phyloP scores from a whole-genome alignment of 2,888 invertebrate genomes.

The Meiosimyza decipiens region DNA sequence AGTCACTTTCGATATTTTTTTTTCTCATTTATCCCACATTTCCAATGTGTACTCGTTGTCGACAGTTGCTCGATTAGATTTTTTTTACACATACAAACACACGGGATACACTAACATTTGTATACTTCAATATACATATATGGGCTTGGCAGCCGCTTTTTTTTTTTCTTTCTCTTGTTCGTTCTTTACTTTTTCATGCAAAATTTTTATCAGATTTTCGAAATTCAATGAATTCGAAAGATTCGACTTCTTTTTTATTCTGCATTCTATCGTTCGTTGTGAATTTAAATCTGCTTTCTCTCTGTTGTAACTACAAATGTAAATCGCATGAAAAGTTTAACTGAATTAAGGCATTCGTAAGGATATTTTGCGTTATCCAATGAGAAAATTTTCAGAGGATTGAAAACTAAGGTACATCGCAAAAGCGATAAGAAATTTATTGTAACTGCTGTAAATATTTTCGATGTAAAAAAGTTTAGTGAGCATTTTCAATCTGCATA shows the following conservation, averaged over 20 bases:
- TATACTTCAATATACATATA: too few relatives aligned
- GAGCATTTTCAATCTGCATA: too few relatives aligned
- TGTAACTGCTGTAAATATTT: too few relatives aligned
- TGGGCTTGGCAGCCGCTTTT: too few relatives aligned
- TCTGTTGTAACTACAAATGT: neutral
- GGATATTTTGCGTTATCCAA: neutral
- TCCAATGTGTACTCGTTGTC: slow-evolving; percentile 5
- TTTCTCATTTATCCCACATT: neutral
- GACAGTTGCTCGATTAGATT: slow-evolving; percentile 26
- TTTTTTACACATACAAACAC: slow-evolving; percentile 3
- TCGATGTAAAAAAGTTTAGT: too few relatives aligned
- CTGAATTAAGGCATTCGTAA: neutral
- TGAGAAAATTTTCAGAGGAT: neutral
- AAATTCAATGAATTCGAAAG: slow-evolving; percentile 32
- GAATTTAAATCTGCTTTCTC: neutral
- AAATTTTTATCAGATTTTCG: slow-evolving; percentile 21
- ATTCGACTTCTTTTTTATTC: slow-evolving; percentile 7
- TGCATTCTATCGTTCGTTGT: neutral
- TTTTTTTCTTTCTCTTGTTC: too few relatives aligned
- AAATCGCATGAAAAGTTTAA: slow-evolving; percentile 8
- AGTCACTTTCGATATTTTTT: slow-evolving; percentile 21
- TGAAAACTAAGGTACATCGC: neutral
- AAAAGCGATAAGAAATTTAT: too few relatives aligned
- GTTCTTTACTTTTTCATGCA: slow-evolving; percentile 8
- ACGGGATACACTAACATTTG: neutral